Base-by-base conservation (phyloP, 2,113 vertebrate genomes). In the Alexandromys fortis region DNA sequence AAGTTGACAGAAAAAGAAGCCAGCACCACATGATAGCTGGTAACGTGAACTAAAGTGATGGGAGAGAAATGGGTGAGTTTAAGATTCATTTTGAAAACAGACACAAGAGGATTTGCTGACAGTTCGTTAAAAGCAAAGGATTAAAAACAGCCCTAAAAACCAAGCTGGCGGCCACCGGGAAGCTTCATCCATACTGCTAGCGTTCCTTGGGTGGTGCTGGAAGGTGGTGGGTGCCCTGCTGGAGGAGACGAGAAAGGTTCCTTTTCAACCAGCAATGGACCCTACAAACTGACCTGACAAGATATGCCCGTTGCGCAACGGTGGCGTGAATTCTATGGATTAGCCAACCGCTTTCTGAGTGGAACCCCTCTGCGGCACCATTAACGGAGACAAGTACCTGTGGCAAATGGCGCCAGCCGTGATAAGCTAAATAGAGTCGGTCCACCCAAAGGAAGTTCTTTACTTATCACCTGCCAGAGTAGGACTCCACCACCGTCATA, bases 61-160 rank as follows among this genome's bases (percentile, higher is more conserved):
- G 58, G 78, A 52, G 49, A 77, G 83, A 85, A 93, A 38, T 85
- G n/a, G 42, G 38, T 26, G 8, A 63, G 42, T 79, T 86, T 76
- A 72, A 30, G n/a, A n/a, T 47, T 12, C 42, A 21, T 77, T 90
- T 93, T 91, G 70, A 92, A 78, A 88, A 86, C 16, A 73, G 81
- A 30, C 5, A 28, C n/a, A 21, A 65, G 87, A 92, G 22, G 38
- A 73, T 61, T 65, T 91, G 68, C 70, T 75, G 55, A 38, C 65
- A 47, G 45, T 61, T 95, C 91, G 0, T 65, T 58, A 96, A 13
- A 33, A 81, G 14, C 49, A 55, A 86, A 68, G 45, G 83, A 67
- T 35, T 67, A 78, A 75, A 28, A 83, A 76, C 58, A 81, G 38
- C 24, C 38, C 26, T 63, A 42, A 42, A 65, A 83, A 42, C 24